Conservation (phyloP, 2,113 vertebrate species). For the Megaceryle maxima region DNA sequence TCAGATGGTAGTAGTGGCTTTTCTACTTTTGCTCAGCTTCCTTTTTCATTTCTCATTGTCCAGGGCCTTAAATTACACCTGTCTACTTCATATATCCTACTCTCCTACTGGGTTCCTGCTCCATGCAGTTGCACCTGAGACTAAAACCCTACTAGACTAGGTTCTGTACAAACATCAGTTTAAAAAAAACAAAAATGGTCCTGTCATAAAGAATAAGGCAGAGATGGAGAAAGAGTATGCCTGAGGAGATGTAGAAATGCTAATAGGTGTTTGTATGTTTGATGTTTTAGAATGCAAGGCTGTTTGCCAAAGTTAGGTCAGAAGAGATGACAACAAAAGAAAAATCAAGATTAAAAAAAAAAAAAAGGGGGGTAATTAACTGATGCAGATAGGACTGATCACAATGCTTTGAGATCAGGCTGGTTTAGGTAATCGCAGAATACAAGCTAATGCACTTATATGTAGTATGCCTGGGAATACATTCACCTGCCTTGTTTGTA, state of each 20-base stretch:
- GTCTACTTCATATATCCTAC: not conserved
- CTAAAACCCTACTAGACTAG: not conserved
- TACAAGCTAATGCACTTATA: not conserved
- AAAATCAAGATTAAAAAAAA: not conserved
- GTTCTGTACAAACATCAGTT: not conserved
- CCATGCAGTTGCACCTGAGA: not conserved
- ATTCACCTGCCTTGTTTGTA: not conserved
- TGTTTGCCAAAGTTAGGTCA: not conserved
- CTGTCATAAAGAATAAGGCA: not conserved
- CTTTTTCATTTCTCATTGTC: not conserved
- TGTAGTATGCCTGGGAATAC: not conserved
- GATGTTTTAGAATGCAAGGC: not conserved
- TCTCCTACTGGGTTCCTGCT: not conserved
- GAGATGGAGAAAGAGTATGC: not conserved
- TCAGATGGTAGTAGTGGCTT: not conserved
- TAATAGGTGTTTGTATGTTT: not conserved
- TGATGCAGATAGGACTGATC: rapidly evolving
- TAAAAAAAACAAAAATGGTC: not conserved
- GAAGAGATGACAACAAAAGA: not conserved
- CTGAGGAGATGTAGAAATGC: not conserved
- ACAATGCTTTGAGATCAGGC: not conserved
- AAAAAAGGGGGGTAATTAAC: not conserved
- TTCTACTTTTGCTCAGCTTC: not conserved
- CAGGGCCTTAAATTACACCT: not conserved
- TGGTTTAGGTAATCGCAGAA: not conserved